Evolutionary conservation across 2,888 invertebrate species (phyloP), one percentile per base, ranked within the genome.

Genomic region (Argyra leucocephala): DNA sequence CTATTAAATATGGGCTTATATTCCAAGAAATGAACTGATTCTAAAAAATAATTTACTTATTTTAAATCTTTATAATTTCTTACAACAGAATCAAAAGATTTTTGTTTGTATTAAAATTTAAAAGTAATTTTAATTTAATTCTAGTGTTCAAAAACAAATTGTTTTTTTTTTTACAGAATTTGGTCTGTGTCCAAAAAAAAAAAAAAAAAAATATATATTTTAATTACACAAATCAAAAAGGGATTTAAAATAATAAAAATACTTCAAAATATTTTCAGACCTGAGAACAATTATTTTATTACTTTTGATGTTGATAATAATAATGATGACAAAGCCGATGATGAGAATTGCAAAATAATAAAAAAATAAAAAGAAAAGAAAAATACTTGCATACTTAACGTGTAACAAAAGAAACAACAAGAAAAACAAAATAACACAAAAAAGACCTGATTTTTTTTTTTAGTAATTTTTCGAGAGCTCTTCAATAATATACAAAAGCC

Each of bases 301-400:
- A 48, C 48, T 48, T 48, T 48, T 48, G 48, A 48, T 48, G 48
- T n/a, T n/a, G n/a, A n/a, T n/a, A n/a, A n/a, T n/a, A n/a, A n/a
- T n/a, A n/a, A n/a, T 12, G 48, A 48, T 48, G 48, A 12, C 48
- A 48, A 18, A 48, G 18, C n/a, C n/a, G n/a, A n/a, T n/a, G n/a
- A n/a, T n/a, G n/a, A n/a, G n/a, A n/a, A n/a, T n/a, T n/a, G n/a
- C n/a, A 48, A 48, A 48, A 48, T 18, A 48, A 48, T 18, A 12
- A 18, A 2, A 2, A 5, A 48, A 48, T 48, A 48, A 48, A 48
- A 48, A 48, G 2, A 18, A n/a, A 48, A 48, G 18, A 48, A 48
- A 18, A 31, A 4, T 4, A 2, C 18, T 18, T 3, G 18, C 1
- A 48, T 18, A 48, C n/a, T n/a, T n/a, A 48, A 48, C n/a, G n/a